Percentiles rank a stretch among this genome's conserved stretches.
These are phyloP conservation scores for Andrena chrysosceles DNA, from an alignment of 2,888 invertebrate genomes.

Conservation along the genomic window DNA sequence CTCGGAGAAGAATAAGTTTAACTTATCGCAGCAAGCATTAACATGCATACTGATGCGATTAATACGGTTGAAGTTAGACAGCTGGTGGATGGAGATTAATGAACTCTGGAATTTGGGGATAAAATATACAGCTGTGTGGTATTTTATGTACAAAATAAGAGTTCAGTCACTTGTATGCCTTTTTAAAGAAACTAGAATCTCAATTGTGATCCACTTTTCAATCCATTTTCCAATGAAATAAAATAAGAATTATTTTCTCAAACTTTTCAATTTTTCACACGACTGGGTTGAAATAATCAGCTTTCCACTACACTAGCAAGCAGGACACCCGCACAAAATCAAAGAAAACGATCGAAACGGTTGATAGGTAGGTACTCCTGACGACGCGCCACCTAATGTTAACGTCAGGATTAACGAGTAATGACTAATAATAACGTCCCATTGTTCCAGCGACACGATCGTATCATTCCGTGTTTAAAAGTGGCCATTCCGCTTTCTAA, in stretches of 20 bases:
- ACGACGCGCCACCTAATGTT: neutral
- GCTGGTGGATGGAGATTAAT: neutral
- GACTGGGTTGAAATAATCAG: neutral
- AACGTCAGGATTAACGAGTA: constrained; percentile 21
- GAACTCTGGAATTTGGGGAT: neutral
- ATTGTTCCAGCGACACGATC: constrained; percentile 17
- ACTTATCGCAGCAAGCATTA: neutral
- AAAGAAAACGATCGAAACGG: constrained; percentile 17
- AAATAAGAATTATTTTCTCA: no score
- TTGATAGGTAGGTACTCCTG: neutral
- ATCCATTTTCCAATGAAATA: no score
- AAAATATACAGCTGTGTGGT: no score
- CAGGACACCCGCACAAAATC: neutral
- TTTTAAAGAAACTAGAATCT: no score
- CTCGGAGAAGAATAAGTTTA: neutral
- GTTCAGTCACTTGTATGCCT: no score
- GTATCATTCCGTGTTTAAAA: neutral
- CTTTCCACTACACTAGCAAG: neutral
- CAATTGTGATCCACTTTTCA: no score
- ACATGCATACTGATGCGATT: neutral
- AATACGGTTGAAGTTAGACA: neutral
- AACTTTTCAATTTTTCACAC: no score
- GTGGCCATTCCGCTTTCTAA: constrained; percentile 29
- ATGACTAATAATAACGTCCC: constrained; percentile 28
- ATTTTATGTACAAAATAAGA: no score